These are phyloP conservation scores for Trichosurus vulpecula DNA, from an alignment of 2,797 vertebrate genomes.

Conservation along the genomic window DNA sequence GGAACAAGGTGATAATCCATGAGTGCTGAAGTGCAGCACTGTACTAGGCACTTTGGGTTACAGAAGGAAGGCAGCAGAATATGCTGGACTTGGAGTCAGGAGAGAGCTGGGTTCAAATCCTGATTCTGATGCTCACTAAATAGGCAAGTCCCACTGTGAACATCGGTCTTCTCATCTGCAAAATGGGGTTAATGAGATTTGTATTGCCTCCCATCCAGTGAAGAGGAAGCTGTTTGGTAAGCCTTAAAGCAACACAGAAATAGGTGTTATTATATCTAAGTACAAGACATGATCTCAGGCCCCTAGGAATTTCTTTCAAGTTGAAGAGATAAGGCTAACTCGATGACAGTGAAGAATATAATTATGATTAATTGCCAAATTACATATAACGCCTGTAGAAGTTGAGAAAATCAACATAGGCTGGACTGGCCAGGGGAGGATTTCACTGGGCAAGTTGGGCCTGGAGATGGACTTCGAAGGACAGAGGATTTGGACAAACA, in stretches of 20 bases:
- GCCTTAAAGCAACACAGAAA: not conserved
- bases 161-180: not conserved
- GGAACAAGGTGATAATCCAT: not conserved
- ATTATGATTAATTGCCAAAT: not conserved
- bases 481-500: not conserved
- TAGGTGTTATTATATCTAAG: not conserved
- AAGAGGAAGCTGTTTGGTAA: not conserved
- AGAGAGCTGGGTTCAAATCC: not conserved
- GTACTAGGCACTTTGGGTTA: not conserved
- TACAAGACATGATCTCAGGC: not conserved
- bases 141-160: not conserved
- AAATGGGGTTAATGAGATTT: not conserved
- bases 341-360: not conserved
- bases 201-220: not conserved
- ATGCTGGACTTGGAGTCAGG: not conserved
- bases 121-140: not conserved
- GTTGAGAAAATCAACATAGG: not conserved
- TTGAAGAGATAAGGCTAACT: not conserved
- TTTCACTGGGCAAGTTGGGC: not conserved
- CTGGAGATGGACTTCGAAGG: not conserved
- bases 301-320: not conserved
- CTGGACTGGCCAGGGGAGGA: not conserved
- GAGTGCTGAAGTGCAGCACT: not conserved
- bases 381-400: not conserved
- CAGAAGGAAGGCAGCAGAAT: not conserved